Percentiles rank a stretch among this genome's conserved stretches.
phyloP scores from a whole-genome alignment of 2,113 vertebrate genomes.

The Ochotona curzoniae region DNA sequence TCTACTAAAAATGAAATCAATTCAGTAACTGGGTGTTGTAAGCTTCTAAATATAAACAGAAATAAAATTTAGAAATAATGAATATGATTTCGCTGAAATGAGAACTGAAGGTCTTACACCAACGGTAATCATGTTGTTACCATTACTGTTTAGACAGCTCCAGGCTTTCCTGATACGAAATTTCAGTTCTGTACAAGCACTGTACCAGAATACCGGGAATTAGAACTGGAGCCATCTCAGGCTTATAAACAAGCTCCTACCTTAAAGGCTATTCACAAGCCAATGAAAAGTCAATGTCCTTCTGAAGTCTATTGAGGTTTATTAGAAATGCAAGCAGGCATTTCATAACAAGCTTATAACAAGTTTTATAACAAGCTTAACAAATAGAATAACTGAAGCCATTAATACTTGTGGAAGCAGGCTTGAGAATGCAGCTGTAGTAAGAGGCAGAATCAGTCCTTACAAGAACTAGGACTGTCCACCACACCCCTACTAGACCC shows the following conservation, averaged over 20 bases:
- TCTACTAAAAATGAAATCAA: not conserved
- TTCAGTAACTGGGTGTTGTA: not conserved
- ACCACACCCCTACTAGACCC: not conserved
- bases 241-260: not conserved
- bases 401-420: not conserved
- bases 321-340: slow-evolving; percentile 5
- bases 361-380: slow-evolving; percentile 33
- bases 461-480: not conserved
- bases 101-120: not conserved
- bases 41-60: not conserved
- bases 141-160: not conserved
- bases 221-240: not conserved
- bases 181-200: not conserved
- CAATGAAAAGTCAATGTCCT: not conserved
- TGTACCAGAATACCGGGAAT: not conserved
- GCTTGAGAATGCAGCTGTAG: not conserved
- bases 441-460: slow-evolving; percentile 23
- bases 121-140: not conserved
- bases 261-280: not conserved
- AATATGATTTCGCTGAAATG: not conserved
- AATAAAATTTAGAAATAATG: not conserved
- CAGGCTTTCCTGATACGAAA: not conserved
- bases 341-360: slow-evolving; percentile 26
- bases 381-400: slow-evolving; percentile 45
- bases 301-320: slow-evolving; percentile 24